phyloP scores from a whole-genome alignment of 2,797 vertebrate species.

The Sebastes vulpes region DNA sequence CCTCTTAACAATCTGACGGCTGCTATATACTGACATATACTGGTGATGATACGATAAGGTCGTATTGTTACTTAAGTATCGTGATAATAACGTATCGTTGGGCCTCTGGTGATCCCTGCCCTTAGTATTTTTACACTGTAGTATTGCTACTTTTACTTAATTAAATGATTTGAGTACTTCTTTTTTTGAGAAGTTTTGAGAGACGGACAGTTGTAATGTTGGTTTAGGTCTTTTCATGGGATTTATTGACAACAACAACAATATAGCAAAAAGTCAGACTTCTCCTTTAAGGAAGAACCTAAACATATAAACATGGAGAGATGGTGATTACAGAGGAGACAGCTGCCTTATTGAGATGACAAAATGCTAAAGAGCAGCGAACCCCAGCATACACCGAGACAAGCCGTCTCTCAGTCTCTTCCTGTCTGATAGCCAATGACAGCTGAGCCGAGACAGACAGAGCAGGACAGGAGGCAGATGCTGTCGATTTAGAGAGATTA shows the following conservation, averaged over 20 bases:
- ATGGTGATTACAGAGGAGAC: not conserved
- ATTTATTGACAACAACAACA: not conserved
- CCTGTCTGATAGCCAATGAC: conserved; percentile 61
- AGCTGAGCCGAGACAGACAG: conserved; percentile 64
- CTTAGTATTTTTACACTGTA: not conserved
- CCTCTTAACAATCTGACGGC: no score
- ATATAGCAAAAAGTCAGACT: not conserved
- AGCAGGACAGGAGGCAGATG: conserved; percentile 60
- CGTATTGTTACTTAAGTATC: rapidly evolving
- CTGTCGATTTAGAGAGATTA: conserved; percentile 58
- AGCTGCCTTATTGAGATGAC: conserved; percentile 10
- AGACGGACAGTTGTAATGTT: not conserved
- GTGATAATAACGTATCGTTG: no score
- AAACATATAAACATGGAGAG: not conserved
- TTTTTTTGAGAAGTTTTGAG: not conserved
- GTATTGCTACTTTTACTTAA: not conserved
- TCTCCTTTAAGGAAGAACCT: not conserved
- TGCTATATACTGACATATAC: no score
- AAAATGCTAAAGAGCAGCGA: conserved; percentile 27
- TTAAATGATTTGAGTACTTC: not conserved
- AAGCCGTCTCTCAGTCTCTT: conserved; percentile 46
- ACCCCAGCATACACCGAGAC: conserved; percentile 14
- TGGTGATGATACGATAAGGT: no score
- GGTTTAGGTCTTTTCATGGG: not conserved
- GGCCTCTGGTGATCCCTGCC: no score